A percentile compares a stretch with the other conserved stretches of the same genome.
Conservation (phyloP, 2,797 vertebrate species). For the Enteromius viviparus region DNA sequence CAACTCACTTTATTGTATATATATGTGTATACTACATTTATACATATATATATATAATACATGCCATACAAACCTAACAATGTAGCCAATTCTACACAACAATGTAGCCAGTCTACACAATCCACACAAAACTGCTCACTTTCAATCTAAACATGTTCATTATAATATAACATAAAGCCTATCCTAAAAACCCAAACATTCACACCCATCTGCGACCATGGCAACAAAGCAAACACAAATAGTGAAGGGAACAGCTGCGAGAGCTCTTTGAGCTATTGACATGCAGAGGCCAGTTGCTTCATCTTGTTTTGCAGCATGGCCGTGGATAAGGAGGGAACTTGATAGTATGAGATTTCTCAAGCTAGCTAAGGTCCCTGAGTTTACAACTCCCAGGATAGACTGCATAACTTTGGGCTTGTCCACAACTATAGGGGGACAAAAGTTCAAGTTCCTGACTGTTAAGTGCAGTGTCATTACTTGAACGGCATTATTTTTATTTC, state of each 20-base stretch:
- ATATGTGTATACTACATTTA: too few relatives aligned
- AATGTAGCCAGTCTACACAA: not conserved
- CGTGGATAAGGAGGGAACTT: slow-evolving; percentile 33
- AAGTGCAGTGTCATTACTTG: slow-evolving; percentile 51
- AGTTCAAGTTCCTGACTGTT: slow-evolving; percentile 53
- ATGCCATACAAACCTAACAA: not conserved
- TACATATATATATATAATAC: too few relatives aligned
- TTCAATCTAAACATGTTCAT: slow-evolving; percentile 8
- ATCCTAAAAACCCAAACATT: slow-evolving; percentile 22
- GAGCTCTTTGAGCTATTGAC: slow-evolving; percentile 47
- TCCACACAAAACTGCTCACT: not conserved
- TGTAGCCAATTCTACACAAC: not conserved
- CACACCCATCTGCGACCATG: slow-evolving; percentile 35
- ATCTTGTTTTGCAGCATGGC: slow-evolving; percentile 24
- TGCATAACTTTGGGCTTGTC: slow-evolving; percentile 39
- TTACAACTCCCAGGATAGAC: slow-evolving; percentile 43
- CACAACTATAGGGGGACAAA: slow-evolving; percentile 16
- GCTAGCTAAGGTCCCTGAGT: slow-evolving; percentile 37
- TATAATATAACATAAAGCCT: not conserved
- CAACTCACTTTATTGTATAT: too few relatives aligned
- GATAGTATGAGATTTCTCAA: slow-evolving; percentile 43
- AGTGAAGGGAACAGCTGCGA: slow-evolving; percentile 50
- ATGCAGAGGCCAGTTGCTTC: slow-evolving; percentile 49
- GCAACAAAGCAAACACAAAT: slow-evolving; percentile 47
- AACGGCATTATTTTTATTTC: not conserved